Evolutionary conservation across 2,797 vertebrate species (phyloP).

Genomic region (Liparis tanakae): DNA sequence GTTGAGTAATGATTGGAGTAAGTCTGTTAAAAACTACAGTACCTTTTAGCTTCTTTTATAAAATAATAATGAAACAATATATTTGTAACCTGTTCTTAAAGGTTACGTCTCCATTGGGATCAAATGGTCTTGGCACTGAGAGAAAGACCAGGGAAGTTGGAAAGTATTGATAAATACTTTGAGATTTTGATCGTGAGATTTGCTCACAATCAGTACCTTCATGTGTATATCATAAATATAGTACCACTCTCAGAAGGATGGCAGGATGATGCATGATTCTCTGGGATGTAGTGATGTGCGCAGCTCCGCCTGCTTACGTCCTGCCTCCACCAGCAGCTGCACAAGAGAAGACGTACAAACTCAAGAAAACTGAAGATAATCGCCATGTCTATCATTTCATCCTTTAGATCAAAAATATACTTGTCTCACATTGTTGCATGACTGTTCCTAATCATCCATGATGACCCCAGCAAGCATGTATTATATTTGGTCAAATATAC

Average conservation of each 20-base stretch:
- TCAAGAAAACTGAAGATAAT: neutral
- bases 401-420: neutral
- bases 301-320: slow-evolving; percentile 85
- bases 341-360: slow-evolving; percentile 25
- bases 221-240: slow-evolving; percentile 5
- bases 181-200: neutral
- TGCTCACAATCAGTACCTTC: neutral
- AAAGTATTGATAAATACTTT: neutral
- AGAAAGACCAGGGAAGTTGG: neutral
- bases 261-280: slow-evolving; percentile 85
- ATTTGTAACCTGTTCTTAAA: neutral
- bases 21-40: neutral
- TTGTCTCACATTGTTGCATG: neutral
- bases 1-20: neutral
- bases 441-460: neutral
- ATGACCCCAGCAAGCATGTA: neutral
- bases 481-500: neutral
- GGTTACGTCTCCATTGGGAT: neutral
- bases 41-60: neutral
- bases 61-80: neutral
- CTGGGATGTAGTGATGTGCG: slow-evolving; percentile 76
- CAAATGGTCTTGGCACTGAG: neutral
- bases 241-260: slow-evolving; percentile 90
- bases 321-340: slow-evolving; percentile 90
- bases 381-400: neutral